Evolutionary conservation across 2,797 vertebrate species (phyloP).

Genomic region (Parotocinclus haroldoi): DNA sequence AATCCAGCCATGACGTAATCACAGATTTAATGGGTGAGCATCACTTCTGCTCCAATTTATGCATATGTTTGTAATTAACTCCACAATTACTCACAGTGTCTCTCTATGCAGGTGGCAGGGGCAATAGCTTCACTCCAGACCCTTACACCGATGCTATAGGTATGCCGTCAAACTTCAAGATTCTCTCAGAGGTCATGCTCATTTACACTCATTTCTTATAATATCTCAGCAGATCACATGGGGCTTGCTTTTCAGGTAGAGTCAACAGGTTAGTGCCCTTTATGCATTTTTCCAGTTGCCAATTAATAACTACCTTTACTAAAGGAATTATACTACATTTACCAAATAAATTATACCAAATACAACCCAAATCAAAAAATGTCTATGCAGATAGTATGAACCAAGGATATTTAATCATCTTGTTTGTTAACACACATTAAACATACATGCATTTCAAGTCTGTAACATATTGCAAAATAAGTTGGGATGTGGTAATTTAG

Average conservation of each 20-base stretch:
- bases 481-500: too few species aligned
- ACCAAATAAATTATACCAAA: too few species aligned
- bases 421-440: too few species aligned
- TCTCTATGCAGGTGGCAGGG: constrained; percentile 47
- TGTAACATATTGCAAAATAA: too few species aligned
- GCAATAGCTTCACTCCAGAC: constrained; percentile 42
- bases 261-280: constrained; percentile 52
- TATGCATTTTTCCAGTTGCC: too few species aligned
- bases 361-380: too few species aligned
- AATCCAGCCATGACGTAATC: constrained; percentile 61
- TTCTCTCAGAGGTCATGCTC: constrained; percentile 27
- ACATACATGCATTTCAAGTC: too few species aligned
- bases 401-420: too few species aligned
- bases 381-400: too few species aligned
- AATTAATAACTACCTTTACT: too few species aligned
- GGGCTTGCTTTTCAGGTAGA: constrained; percentile 52
- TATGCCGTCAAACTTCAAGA: constrained; percentile 37
- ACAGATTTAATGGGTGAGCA: constrained; percentile 62
- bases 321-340: too few species aligned
- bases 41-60: background rate
- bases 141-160: constrained; percentile 48
- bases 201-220: constrained; percentile 46
- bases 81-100: constrained; percentile 7
- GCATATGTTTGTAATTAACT: background rate
- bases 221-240: constrained; percentile 54